Conservation (phyloP, 2,797 vertebrate species). For the Pantherophis alleghaniensis region DNA sequence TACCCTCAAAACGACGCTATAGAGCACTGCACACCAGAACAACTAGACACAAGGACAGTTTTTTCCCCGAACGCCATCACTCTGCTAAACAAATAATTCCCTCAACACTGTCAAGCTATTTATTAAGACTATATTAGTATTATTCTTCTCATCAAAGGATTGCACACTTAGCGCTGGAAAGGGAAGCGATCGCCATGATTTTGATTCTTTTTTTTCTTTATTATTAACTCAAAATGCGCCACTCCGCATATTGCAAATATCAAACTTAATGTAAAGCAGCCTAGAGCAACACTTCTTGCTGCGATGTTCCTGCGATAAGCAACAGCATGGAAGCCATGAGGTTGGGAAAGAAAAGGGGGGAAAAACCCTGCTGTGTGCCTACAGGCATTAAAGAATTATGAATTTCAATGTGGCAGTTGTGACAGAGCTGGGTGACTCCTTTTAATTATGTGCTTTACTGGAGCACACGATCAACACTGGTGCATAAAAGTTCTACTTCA, state of each 20-base stretch:
- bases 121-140: too few species aligned
- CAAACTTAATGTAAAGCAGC: slow-evolving; percentile 44
- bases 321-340: slow-evolving; percentile 40
- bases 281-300: slow-evolving; percentile 37
- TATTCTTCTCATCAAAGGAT: neutral
- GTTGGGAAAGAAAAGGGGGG: slow-evolving; percentile 25
- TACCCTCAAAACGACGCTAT: too few species aligned
- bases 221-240: slow-evolving; percentile 37
- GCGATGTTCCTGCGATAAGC: slow-evolving; percentile 53
- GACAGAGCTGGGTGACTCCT: slow-evolving; percentile 43
- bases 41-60: too few species aligned
- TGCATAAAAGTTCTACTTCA: slow-evolving; percentile 26
- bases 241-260: slow-evolving; percentile 33
- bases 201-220: neutral
- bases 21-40: too few species aligned
- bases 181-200: neutral
- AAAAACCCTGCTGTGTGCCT: slow-evolving; percentile 47
- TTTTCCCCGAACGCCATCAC: too few species aligned
- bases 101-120: too few species aligned
- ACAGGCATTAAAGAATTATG: slow-evolving; percentile 39
- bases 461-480: slow-evolving; percentile 45
- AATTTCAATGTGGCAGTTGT: slow-evolving; percentile 54
- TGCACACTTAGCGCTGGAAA: slow-evolving; percentile 19
- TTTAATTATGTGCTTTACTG: slow-evolving; percentile 60
- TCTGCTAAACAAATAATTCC: too few species aligned